These are phyloP conservation scores for Grammomys surdaster DNA, from an alignment of 2,113 vertebrate genomes.

Conservation along the genomic window DNA sequence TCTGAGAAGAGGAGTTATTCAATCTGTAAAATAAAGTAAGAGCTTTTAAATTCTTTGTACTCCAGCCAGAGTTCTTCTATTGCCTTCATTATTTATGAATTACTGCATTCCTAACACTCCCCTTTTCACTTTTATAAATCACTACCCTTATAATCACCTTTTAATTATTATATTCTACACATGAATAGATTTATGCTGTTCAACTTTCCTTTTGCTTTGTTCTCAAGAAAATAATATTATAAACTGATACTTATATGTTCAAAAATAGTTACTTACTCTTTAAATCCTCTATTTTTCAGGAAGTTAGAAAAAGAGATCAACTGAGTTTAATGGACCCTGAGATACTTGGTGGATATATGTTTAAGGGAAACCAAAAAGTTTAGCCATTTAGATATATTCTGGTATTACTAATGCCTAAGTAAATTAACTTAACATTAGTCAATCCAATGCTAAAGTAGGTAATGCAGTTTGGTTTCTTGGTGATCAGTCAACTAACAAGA, in stretches of 20 bases:
- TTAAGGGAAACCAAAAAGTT: background rate
- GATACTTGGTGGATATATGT: background rate
- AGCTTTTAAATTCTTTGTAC: constrained; percentile 51
- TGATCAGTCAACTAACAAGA: constrained; percentile 55
- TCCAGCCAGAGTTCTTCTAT: background rate
- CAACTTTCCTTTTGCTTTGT: background rate
- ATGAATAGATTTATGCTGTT: background rate
- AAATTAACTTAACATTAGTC: constrained; percentile 65
- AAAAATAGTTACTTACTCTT: background rate
- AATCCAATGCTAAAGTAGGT: background rate
- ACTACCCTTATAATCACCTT: background rate
- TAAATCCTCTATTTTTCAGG: background rate
- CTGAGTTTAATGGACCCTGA: background rate
- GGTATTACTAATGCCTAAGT: constrained; percentile 3
- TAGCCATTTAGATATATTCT: constrained; percentile 3
- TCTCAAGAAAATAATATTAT: constrained; percentile 37
- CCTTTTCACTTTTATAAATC: constrained; percentile 7
- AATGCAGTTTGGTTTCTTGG: constrained; percentile 63
- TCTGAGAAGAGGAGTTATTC: constrained; percentile 64
- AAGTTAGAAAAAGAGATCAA: background rate
- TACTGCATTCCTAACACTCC: background rate
- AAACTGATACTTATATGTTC: background rate
- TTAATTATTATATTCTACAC: constrained; percentile 49
- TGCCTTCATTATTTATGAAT: constrained; percentile 62
- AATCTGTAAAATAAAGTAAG: constrained; percentile 42